Percentiles rank a stretch among this genome's conserved stretches.
phyloP scores from a whole-genome alignment of 2,888 invertebrate genomes.

The Alloscopus bannaensis region DNA sequence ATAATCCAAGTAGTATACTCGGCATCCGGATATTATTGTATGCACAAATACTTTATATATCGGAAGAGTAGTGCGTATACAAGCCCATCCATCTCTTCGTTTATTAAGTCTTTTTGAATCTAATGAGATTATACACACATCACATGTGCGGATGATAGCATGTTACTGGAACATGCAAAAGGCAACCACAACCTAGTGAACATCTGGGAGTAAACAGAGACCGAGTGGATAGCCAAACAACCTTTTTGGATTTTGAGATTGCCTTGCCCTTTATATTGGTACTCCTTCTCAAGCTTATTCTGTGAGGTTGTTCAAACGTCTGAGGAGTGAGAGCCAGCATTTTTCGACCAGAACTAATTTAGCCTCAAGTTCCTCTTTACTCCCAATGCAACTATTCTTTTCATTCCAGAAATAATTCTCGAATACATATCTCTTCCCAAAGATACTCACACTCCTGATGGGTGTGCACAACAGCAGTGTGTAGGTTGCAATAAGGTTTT shows the following conservation, averaged over 20 bases:
- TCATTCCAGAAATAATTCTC: conserved; percentile 13
- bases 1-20: too few relatives aligned
- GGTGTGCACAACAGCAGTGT: not conserved
- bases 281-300: too few relatives aligned
- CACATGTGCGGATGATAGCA: conserved; percentile 40
- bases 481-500: conserved; percentile 1
- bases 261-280: not conserved
- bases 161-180: conserved; percentile 24
- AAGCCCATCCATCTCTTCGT: conserved; percentile 23
- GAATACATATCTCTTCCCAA: conserved; percentile 8
- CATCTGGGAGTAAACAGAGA: conserved; percentile 58
- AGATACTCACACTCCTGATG: not conserved
- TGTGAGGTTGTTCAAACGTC: too few relatives aligned
- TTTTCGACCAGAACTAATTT: conserved; percentile 58
- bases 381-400: conserved; percentile 41
- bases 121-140: conserved; percentile 54
- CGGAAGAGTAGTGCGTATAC: not conserved
- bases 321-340: conserved; percentile 24
- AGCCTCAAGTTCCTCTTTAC: conserved; percentile 51
- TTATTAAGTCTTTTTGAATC: conserved; percentile 54
- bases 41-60: not conserved
- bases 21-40: too few relatives aligned
- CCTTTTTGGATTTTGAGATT: conserved; percentile 39
- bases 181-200: conserved; percentile 55
- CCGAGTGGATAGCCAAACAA: conserved; percentile 7